Evolutionary conservation across 2,888 invertebrate species (phyloP).

Genomic region (Anorthoa munda): DNA sequence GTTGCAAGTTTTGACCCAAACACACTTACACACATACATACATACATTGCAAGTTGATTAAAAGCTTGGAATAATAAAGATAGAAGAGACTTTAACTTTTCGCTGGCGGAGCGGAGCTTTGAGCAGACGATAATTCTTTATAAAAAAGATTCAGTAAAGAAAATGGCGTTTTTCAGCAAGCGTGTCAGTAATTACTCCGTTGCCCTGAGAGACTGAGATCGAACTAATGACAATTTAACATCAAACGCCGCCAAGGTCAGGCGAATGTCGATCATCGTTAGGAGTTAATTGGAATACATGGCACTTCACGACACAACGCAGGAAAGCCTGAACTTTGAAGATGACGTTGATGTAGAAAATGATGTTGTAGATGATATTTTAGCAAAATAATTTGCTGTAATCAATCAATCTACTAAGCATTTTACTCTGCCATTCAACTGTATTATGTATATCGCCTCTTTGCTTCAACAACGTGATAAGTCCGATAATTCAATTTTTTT

Average conservation of each 20-base stretch:
- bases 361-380: background rate
- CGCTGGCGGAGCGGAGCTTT: no score
- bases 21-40: no score
- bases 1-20: no score
- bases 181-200: constrained; percentile 10
- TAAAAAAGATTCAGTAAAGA: background rate
- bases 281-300: background rate
- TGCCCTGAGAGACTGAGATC: background rate
- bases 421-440: no score
- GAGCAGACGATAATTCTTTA: no score
- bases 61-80: no score
- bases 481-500: no score
- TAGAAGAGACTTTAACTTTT: no score
- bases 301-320: background rate
- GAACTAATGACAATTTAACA: constrained; percentile 19
- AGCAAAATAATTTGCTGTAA: background rate
- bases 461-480: no score
- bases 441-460: no score
- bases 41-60: no score
- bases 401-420: no score
- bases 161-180: background rate
- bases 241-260: constrained; percentile 5
- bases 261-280: background rate
- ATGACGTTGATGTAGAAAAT: background rate
- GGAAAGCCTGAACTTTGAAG: background rate